Evolutionary conservation across 2,797 vertebrate genomes (phyloP), one percentile per base, ranked within the genome.

Genomic region (Ataeniobius toweri): DNA sequence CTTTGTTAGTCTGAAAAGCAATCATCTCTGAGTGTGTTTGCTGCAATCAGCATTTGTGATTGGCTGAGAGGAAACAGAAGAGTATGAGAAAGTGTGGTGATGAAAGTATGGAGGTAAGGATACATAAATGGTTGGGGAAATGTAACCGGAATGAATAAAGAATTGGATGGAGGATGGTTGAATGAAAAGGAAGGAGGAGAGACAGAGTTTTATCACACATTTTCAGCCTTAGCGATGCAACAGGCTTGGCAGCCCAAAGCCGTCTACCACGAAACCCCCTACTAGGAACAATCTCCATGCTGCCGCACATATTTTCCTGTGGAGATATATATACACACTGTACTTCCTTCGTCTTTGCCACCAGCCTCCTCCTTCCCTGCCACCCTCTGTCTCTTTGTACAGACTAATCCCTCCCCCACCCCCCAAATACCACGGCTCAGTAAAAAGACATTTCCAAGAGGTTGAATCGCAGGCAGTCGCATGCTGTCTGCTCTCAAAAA

Each of bases 141-240:
- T n/a, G 55, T 81, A 68, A 78, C 51, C 61, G 20, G 1, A 16
- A 67, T 4, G 74, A 63, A 79, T 71, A 71, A 71, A 79, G 48
- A 51, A 67, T n/a, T 46, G 31, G 20, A 22, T 28, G 65, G 44
- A 28, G 71, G 58, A 58, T 24, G 28, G 26, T 8, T 56, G 81
- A 79, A 81, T 20, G 69, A 73, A 73, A 75, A 71, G 44, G 63
- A 59, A 61, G 77, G 65, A 77, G 59, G 78, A 71, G 69, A 72
- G 78, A 73, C 78, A 83, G 84, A 85, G 85, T 90, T 92, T 93
- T 94, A 94, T 94, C 93, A 87, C 86, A 83, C 86, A 83, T 88
- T 82, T 82, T 61, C 92, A 93, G 93, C 85, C 90, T 71, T 55
- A 50, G 82, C 77, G 88, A 91, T 91, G 85, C 84, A 87, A 86